Conservation (phyloP, 2,113 vertebrate genomes). For the Corythornis cristatus region DNA sequence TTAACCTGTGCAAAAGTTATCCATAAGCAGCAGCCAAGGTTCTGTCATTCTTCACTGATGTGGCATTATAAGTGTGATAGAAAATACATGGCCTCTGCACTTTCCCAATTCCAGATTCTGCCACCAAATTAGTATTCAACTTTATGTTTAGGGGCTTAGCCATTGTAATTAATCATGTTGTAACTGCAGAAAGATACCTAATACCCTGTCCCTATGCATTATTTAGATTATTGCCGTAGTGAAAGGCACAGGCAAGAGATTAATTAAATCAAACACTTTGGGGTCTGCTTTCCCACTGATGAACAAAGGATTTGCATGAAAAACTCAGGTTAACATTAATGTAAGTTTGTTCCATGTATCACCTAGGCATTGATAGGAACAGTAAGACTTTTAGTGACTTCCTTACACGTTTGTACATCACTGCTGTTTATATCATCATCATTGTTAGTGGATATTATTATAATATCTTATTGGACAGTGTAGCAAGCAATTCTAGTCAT, state of each 20-base stretch:
- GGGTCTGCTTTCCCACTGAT: constrained; percentile 30
- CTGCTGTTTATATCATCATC: not conserved
- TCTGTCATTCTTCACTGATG: constrained; percentile 9
- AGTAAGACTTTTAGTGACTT: not conserved
- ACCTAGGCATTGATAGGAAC: not conserved
- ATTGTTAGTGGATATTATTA: not conserved
- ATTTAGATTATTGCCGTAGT: constrained; percentile 65
- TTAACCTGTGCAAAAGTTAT: not conserved
- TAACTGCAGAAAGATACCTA: constrained; percentile 65
- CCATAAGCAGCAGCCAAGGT: not conserved
- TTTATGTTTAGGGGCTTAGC: constrained; percentile 54
- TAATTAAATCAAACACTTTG: constrained; percentile 66
- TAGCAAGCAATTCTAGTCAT: not conserved
- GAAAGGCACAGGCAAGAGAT: constrained; percentile 55
- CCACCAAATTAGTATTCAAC: constrained; percentile 67
- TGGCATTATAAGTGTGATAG: not conserved
- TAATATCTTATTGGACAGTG: not conserved
- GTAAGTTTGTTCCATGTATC: constrained; percentile 15
- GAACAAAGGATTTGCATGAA: constrained; percentile 47
- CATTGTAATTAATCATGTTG: constrained; percentile 70
- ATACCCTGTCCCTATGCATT: constrained; percentile 58
- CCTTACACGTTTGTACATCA: not conserved
- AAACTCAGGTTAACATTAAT: constrained; percentile 4
- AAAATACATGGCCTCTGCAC: constrained; percentile 15
- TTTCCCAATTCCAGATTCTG: constrained; percentile 52